Base-by-base conservation (phyloP, 2,113 vertebrate genomes). In the Hassar affinis region DNA sequence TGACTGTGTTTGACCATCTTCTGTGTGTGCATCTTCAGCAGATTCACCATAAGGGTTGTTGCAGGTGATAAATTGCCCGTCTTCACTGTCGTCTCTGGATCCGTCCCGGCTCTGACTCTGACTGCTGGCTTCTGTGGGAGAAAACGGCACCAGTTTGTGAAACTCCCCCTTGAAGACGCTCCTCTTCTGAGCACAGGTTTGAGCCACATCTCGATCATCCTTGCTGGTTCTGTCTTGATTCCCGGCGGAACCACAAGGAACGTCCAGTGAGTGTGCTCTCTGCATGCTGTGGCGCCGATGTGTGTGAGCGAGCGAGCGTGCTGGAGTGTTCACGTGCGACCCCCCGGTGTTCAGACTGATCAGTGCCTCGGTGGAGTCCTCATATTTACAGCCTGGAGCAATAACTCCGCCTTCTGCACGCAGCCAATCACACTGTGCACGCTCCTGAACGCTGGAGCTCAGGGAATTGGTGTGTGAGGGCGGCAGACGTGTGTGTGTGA, bases 131-230 rank as follows among this genome's bases (percentile, higher is more conserved):
- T 88, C 87, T 47, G 30, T 2, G 0, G 97, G 95, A 83, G 95
- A 93, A 52, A 96, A 94, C 4, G 96, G 88, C 4, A 95, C 90
- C 81, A 97, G 94, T 78, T 95, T 96, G 89, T 97, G 97, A 81
- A 99, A 97, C 72, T 98, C 96, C 86, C 96, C 97, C 89, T 94
- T 97, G 85, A 98, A 99, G 86, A 97, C 91, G 88, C 93, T 96
- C 88, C 97, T 96, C 72, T 95, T 98, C 93, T 97, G 95, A 49
- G 95, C 90, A n/a, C 95, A 94, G 5, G 45, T 77, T 52, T 52
- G 77, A 72, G 20, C 56, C 20, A 45, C 25, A 45, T 78, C 87
- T 79, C 47, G 51, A 72, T 75, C 42, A 76, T 94, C 96, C 0
- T 93, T 89, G 0, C 83, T 88, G 3, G 20, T 25, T 0, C 93